Conservation (phyloP, 2,113 vertebrate species). For the Menidia beryllina region DNA sequence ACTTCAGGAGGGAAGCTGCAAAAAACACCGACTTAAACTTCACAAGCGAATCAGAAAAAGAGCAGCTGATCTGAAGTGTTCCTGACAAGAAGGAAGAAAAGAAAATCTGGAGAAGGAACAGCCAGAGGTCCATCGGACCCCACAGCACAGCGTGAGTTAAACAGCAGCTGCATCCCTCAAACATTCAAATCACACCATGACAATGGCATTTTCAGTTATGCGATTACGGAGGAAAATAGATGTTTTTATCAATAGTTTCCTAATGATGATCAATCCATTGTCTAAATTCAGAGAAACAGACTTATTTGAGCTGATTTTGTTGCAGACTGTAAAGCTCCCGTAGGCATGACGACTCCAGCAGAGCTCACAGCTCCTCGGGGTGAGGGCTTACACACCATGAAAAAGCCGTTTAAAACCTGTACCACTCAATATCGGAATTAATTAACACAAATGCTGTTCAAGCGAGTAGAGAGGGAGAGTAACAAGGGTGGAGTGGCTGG, state of each 20-base stretch:
- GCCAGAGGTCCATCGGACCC: conserved; percentile 58
- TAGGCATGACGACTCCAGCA: conserved; percentile 6
- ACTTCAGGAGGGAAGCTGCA: conserved; percentile 23
- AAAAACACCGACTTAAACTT: conserved; percentile 10
- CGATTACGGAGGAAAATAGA: neutral
- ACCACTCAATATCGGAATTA: no score
- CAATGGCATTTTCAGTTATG: neutral
- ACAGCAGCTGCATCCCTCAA: neutral
- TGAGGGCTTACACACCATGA: neutral
- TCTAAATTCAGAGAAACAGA: neutral
- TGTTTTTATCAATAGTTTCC: neutral
- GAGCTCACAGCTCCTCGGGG: neutral
- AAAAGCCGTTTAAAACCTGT: neutral
- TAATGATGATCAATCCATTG: neutral
- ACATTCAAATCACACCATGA: neutral
- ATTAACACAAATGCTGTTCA: conserved; percentile 8
- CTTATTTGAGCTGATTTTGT: conserved; percentile 21
- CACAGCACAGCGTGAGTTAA: conserved; percentile 72
- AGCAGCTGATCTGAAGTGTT: neutral
- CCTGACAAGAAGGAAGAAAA: conserved; percentile 27
- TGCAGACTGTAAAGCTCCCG: conserved; percentile 28
- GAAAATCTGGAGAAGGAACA: conserved; percentile 64
- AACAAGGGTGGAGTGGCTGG: conserved; percentile 28
- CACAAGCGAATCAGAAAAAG: neutral
- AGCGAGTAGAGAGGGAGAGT: conserved; percentile 1